These are phyloP conservation scores for Acarapis woodi DNA, from an alignment of 1,140 invertebrate genomes.

Conservation along the genomic window DNA sequence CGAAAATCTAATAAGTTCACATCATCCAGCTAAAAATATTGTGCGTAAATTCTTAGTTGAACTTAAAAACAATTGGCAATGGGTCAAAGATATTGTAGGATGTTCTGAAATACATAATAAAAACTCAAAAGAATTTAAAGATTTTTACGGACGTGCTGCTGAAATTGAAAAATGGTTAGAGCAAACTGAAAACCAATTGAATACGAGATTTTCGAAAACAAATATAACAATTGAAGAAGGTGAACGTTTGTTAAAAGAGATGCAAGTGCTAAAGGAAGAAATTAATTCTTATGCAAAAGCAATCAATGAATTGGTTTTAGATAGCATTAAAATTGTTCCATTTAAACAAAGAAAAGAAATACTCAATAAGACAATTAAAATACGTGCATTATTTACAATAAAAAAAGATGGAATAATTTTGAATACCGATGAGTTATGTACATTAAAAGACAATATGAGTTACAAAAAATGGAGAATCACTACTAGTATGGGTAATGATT, in stretches of 20 bases:
- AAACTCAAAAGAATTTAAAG: slow-evolving; percentile 58
- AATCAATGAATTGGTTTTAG: slow-evolving; percentile 41
- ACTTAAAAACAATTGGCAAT: slow-evolving; percentile 95
- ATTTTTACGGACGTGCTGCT: slow-evolving; percentile 64
- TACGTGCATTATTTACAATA: slow-evolving; percentile 72
- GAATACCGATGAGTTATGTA: slow-evolving; percentile 63
- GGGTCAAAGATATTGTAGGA: slow-evolving; percentile 74
- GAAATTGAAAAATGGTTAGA: slow-evolving; percentile 71
- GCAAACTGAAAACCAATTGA: slow-evolving; percentile 59
- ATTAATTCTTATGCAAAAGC: slow-evolving; percentile 54
- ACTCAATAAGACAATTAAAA: slow-evolving; percentile 42
- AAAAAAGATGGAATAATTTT: slow-evolving; percentile 36
- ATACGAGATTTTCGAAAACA: slow-evolving; percentile 63
- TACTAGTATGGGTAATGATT: slow-evolving; percentile 45
- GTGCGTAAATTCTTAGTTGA: slow-evolving; percentile 45
- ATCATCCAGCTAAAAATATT: slow-evolving; percentile 75
- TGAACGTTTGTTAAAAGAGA: slow-evolving; percentile 61
- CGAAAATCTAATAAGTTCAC: slow-evolving; percentile 63
- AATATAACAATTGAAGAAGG: slow-evolving; percentile 82
- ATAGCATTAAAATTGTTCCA: slow-evolving; percentile 54
- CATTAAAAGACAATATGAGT: slow-evolving; percentile 70
- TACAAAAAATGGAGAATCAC: slow-evolving; percentile 48
- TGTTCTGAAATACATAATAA: slow-evolving; percentile 85
- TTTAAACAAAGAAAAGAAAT: slow-evolving; percentile 62
- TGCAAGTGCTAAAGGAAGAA: slow-evolving; percentile 75